Conservation (phyloP, 1,140 invertebrate species). For the Eufriesea mexicana region DNA sequence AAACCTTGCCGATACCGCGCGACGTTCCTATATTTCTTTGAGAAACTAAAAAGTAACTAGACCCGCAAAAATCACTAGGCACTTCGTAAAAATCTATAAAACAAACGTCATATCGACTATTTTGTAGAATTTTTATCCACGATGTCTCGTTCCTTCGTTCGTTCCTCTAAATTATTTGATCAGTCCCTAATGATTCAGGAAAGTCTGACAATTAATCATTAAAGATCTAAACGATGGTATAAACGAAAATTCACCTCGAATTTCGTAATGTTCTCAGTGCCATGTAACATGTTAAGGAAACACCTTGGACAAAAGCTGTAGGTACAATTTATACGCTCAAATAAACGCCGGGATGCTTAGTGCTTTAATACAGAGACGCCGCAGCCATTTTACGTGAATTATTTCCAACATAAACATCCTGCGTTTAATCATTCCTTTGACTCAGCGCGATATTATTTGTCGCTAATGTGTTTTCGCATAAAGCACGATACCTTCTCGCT, state of each 20-base stretch:
- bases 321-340: background rate
- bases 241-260: background rate
- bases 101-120: no score
- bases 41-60: no score
- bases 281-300: background rate
- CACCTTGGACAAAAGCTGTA: background rate
- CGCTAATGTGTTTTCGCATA: background rate
- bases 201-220: background rate
- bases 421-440: conserved; percentile 41
- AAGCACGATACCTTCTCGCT: background rate
- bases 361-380: conserved; percentile 14
- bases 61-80: no score
- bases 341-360: conserved; percentile 7
- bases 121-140: no score
- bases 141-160: no score
- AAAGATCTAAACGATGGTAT: background rate
- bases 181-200: background rate
- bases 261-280: background rate
- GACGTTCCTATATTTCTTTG: no score
- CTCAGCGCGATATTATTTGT: conserved; percentile 39
- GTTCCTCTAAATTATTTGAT: background rate
- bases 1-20: no score
- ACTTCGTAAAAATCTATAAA: no score
- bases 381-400: conserved; percentile 35
- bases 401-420: conserved; percentile 24